Evolutionary conservation across 2,113 vertebrate species (phyloP).

Genomic region (Oxyruncus cristatus): DNA sequence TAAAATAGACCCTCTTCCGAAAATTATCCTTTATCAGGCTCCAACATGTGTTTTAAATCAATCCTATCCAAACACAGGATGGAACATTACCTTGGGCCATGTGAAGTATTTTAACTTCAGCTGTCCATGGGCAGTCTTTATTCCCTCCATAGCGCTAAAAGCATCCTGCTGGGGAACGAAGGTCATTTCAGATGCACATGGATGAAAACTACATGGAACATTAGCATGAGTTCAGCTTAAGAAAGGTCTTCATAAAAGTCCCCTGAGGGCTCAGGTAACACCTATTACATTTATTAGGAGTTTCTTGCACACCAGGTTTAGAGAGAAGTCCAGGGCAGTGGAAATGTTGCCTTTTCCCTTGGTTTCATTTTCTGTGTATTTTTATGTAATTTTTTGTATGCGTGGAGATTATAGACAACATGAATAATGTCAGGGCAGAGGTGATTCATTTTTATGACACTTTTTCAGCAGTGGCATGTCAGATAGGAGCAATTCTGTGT

Average conservation of each 20-base stretch:
- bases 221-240: slow-evolving; percentile 4
- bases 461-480: background rate
- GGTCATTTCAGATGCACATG: background rate
- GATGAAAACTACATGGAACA: background rate
- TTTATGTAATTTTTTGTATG: background rate
- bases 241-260: background rate
- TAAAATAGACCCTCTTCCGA: background rate
- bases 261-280: background rate
- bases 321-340: background rate
- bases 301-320: background rate
- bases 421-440: background rate
- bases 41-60: background rate
- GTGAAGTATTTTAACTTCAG: background rate
- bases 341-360: background rate
- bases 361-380: background rate
- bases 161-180: background rate
- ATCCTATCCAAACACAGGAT: background rate
- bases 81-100: background rate
- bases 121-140: background rate
- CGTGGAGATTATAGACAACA: background rate
- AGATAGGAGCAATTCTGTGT: background rate
- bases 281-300: background rate
- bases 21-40: background rate
- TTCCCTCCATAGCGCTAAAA: background rate
- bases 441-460: slow-evolving; percentile 28